phyloP scores from a whole-genome alignment of 2,113 vertebrate genomes.

The Ctenodactylus gundi region DNA sequence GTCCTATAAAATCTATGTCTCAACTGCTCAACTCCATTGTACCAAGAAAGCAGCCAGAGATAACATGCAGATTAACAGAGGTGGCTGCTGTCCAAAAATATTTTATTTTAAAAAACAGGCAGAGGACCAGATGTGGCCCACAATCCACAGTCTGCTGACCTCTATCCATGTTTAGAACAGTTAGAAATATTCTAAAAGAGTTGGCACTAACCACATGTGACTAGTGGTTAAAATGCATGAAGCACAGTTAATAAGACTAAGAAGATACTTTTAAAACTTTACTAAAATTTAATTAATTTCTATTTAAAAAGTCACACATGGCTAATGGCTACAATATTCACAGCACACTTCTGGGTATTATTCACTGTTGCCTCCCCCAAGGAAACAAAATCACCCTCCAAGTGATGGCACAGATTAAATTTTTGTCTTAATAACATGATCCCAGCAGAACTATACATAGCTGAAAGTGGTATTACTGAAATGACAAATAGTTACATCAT shows the following conservation, averaged over 20 bases:
- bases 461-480: background rate
- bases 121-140: background rate
- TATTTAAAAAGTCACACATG: background rate
- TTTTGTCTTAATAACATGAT: background rate
- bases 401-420: background rate
- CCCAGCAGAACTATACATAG: background rate
- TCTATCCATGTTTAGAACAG: background rate
- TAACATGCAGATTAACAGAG: background rate
- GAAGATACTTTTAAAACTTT: background rate
- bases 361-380: background rate
- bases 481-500: background rate
- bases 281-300: background rate
- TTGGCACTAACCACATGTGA: background rate
- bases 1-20: background rate
- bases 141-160: background rate
- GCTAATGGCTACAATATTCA: background rate
- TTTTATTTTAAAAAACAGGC: slow-evolving; percentile 17
- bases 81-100: background rate
- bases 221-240: background rate
- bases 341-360: background rate
- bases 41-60: slow-evolving; percentile 26
- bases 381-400: background rate
- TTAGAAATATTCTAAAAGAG: background rate
- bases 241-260: background rate
- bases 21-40: background rate